Conservation (phyloP, 2,113 vertebrate genomes). For the Nicator chloris region DNA sequence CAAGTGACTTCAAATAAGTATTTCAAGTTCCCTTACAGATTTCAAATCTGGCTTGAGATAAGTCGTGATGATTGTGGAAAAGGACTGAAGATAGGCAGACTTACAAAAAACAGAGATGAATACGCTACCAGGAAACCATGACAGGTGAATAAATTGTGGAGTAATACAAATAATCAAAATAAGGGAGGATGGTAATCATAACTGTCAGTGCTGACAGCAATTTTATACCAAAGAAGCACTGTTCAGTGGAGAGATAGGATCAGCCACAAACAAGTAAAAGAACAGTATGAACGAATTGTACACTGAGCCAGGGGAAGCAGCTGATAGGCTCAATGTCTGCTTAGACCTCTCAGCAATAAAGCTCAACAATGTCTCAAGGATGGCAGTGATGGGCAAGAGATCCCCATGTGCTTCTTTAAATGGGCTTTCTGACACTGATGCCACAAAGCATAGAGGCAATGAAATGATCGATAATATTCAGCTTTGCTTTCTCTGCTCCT, state of each 20-base stretch:
- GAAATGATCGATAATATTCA: not conserved
- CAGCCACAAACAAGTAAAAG: conserved; percentile 8
- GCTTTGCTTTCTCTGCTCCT: not conserved
- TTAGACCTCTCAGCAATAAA: not conserved
- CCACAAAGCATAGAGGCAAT: not conserved
- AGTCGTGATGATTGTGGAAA: not conserved
- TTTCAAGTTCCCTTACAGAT: not conserved
- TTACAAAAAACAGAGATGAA: not conserved
- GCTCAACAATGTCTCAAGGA: not conserved
- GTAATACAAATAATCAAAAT: not conserved
- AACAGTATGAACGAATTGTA: not conserved
- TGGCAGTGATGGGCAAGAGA: not conserved
- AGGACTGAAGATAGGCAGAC: not conserved
- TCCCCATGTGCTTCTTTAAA: not conserved
- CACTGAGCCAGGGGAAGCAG: not conserved
- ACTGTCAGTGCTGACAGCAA: not conserved
- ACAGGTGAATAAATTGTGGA: not conserved
- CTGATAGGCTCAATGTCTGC: not conserved
- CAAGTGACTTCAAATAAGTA: not conserved
- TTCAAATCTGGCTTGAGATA: not conserved
- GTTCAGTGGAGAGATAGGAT: not conserved
- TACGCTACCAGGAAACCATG: not conserved
- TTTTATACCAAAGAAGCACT: not conserved
- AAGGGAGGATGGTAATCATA: not conserved
- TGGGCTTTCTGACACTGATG: not conserved